Percentiles rank a stretch among this genome's conserved stretches.
Evolutionary conservation across 2,113 vertebrate species (phyloP).

Genomic region (Seriola aureovittata): DNA sequence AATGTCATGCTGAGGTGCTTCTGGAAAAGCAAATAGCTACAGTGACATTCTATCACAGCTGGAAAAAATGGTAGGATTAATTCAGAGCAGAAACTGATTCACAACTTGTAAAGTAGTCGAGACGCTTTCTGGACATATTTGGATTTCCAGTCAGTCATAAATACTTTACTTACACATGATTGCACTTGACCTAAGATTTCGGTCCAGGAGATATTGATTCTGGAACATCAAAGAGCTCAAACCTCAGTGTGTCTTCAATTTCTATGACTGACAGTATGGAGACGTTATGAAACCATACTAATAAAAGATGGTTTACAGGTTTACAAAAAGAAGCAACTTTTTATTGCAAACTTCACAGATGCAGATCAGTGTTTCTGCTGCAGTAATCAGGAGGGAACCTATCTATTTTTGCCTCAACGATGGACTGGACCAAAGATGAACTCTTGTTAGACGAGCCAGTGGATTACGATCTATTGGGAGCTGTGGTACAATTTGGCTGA

Average conservation of each 20-base stretch:
- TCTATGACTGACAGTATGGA: neutral
- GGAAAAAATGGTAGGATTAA: neutral
- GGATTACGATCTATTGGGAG: neutral
- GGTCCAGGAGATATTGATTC: too few relatives aligned
- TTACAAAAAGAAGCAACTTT: neutral
- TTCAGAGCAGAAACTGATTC: neutral
- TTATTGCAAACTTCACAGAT: neutral
- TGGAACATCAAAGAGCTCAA: too few relatives aligned
- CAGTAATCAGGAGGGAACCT: neutral
- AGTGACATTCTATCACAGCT: neutral
- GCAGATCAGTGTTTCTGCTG: neutral
- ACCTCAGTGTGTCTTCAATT: too few relatives aligned
- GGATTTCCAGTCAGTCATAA: neutral
- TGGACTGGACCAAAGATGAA: neutral
- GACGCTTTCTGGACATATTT: neutral
- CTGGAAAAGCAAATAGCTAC: conserved; percentile 7
- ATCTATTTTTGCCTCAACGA: neutral
- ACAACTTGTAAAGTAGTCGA: neutral
- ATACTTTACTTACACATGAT: too few relatives aligned
- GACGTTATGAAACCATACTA: neutral
- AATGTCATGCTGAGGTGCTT: conserved; percentile 13
- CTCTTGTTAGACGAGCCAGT: neutral
- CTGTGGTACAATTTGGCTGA: neutral
- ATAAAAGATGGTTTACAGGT: neutral
- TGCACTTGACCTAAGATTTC: too few relatives aligned